Evolutionary conservation across 2,888 invertebrate genomes (phyloP).

Genomic region (Arenicola marina): DNA sequence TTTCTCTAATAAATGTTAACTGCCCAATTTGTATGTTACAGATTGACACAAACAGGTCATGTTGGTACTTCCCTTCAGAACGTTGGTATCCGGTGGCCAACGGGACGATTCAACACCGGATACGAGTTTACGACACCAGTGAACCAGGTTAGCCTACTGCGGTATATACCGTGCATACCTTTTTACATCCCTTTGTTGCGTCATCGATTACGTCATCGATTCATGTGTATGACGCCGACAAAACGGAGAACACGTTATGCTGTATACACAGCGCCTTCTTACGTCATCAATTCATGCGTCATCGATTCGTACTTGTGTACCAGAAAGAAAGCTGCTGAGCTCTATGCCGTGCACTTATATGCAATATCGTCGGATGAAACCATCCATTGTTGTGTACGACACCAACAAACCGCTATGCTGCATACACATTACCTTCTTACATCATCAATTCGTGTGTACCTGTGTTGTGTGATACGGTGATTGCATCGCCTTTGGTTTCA

Average conservation of each 20-base stretch:
- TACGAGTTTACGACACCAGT: conserved; percentile 14
- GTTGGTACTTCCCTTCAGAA: conserved; percentile 19
- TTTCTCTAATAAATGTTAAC: not conserved
- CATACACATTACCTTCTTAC: too few relatives aligned
- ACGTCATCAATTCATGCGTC: not conserved
- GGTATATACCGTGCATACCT: too few relatives aligned
- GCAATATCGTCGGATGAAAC: too few relatives aligned
- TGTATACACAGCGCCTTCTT: not conserved
- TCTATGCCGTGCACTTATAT: too few relatives aligned
- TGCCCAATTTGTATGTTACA: not conserved
- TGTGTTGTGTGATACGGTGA: too few relatives aligned
- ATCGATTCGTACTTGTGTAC: too few relatives aligned
- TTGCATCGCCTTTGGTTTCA: too few relatives aligned
- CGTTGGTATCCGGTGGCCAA: conserved; percentile 28
- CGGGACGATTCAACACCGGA: conserved; percentile 17
- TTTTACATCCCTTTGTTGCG: too few relatives aligned
- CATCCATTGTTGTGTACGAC: too few relatives aligned
- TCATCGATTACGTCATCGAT: too few relatives aligned
- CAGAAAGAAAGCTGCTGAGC: too few relatives aligned
- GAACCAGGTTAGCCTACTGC: conserved; percentile 12
- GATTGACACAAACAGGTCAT: conserved; percentile 3
- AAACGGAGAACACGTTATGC: not conserved
- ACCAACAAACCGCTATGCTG: too few relatives aligned
- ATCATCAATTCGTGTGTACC: not conserved
- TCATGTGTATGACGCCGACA: not conserved